These are phyloP conservation scores for Ctenodactylus gundi DNA, from an alignment of 2,113 vertebrate genomes.

Conservation along the genomic window DNA sequence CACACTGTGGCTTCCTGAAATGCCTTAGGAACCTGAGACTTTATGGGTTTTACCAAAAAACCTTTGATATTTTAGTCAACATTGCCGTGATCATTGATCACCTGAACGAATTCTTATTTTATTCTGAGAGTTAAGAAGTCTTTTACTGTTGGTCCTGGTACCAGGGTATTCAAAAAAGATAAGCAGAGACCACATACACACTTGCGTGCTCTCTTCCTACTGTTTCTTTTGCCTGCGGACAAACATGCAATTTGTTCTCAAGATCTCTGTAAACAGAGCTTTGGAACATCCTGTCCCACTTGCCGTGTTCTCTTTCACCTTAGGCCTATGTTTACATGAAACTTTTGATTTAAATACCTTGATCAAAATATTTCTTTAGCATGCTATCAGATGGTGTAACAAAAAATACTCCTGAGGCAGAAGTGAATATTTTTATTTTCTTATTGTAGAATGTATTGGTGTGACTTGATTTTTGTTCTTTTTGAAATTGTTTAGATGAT, in stretches of 20 bases:
- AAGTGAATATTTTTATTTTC: conserved; percentile 42
- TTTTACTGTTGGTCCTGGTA: not conserved
- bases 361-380: conserved; percentile 40
- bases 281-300: not conserved
- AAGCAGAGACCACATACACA: not conserved
- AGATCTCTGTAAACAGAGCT: not conserved
- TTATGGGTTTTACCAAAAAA: not conserved
- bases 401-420: not conserved
- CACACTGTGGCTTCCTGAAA: not conserved
- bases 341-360: conserved; percentile 21
- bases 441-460: not conserved
- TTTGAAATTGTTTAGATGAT: conserved; percentile 30
- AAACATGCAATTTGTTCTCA: not conserved
- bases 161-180: not conserved
- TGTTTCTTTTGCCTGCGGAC: not conserved
- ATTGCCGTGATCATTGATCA: not conserved
- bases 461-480: not conserved
- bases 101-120: not conserved
- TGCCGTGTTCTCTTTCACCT: not conserved
- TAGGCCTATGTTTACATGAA: not conserved
- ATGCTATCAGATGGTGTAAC: not conserved
- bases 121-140: not conserved
- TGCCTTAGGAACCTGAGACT: not conserved
- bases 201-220: not conserved
- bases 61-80: not conserved